Conservation (phyloP, 1,140 invertebrate genomes). For the Samia ricini region DNA sequence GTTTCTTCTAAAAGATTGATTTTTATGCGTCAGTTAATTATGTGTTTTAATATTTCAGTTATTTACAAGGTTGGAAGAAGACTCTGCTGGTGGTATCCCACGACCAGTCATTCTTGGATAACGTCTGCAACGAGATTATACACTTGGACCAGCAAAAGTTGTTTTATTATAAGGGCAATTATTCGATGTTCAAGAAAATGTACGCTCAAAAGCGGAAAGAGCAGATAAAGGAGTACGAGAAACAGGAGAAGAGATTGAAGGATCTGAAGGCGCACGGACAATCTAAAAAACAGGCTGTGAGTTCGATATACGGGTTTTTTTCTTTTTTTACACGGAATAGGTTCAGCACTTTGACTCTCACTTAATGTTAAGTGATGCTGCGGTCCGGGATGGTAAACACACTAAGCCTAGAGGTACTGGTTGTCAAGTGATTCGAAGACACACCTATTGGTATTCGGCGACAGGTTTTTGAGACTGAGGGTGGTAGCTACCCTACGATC, state of each 20-base stretch:
- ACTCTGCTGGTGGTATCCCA: constrained; percentile 98
- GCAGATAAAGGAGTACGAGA: constrained; percentile 98
- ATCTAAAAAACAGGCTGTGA: constrained; percentile 94
- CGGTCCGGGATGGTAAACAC: too few species aligned
- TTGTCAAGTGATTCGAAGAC: too few species aligned
- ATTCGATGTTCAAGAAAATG: constrained; percentile 99
- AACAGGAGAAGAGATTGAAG: constrained; percentile 97
- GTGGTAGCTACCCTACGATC: too few species aligned
- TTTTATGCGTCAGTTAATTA: background rate
- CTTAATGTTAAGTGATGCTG: too few species aligned
- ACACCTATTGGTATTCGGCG: too few species aligned
- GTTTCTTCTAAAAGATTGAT: too few species aligned
- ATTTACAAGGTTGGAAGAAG: constrained; percentile 98
- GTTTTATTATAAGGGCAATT: constrained; percentile 99
- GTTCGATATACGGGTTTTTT: constrained; percentile 33
- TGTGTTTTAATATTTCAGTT: constrained; percentile 77
- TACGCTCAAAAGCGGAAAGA: constrained; percentile 96
- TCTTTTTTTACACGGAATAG: too few species aligned
- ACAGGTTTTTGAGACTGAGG: too few species aligned
- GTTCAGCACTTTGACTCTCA: too few species aligned
- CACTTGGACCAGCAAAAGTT: constrained; percentile 97
- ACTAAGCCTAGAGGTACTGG: too few species aligned
- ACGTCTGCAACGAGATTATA: constrained; percentile 99
- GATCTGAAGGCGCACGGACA: constrained; percentile 97
- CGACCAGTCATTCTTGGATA: constrained; percentile 99